Conservation (phyloP, 1,140 invertebrate genomes). For the Cherax destructor region DNA sequence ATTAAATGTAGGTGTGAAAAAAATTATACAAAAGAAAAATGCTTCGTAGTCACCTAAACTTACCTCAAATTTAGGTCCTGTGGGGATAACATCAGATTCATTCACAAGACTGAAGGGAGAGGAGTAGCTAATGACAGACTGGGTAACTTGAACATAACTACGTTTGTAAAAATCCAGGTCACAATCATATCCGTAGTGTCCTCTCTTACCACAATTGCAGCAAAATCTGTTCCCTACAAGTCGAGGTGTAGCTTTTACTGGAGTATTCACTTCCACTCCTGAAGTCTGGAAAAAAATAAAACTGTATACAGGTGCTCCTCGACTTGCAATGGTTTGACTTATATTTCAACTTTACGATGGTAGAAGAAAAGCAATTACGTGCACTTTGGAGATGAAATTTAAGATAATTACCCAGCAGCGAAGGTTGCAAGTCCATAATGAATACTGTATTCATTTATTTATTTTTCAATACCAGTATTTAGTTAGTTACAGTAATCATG, state of each 20-base stretch:
- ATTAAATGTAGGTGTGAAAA: neutral
- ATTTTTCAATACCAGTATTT: too few relatives aligned
- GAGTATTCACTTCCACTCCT: neutral
- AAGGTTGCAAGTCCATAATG: too few relatives aligned
- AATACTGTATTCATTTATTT: too few relatives aligned
- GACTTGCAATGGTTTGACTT: too few relatives aligned
- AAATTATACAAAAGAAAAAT: neutral
- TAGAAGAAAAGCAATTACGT: too few relatives aligned
- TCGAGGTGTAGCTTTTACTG: neutral
- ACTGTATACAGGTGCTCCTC: neutral
- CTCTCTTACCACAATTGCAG: slow-evolving; percentile 7
- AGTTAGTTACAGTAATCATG: too few relatives aligned
- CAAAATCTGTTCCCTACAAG: neutral
- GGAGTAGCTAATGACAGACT: slow-evolving; percentile 28
- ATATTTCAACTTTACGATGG: too few relatives aligned
- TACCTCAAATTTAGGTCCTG: neutral
- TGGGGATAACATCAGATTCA: neutral
- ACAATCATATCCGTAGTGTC: slow-evolving; percentile 14
- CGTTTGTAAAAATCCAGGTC: neutral
- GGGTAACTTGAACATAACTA: neutral
- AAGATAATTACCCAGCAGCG: too few relatives aligned
- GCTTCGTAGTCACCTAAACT: neutral
- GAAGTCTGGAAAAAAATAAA: neutral
- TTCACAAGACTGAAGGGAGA: neutral
- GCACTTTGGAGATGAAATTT: too few relatives aligned